Evolutionary conservation across 1,140 invertebrate genomes (phyloP), one percentile per base, ranked within the genome.

Genomic region (Drosophila eugracilis): DNA sequence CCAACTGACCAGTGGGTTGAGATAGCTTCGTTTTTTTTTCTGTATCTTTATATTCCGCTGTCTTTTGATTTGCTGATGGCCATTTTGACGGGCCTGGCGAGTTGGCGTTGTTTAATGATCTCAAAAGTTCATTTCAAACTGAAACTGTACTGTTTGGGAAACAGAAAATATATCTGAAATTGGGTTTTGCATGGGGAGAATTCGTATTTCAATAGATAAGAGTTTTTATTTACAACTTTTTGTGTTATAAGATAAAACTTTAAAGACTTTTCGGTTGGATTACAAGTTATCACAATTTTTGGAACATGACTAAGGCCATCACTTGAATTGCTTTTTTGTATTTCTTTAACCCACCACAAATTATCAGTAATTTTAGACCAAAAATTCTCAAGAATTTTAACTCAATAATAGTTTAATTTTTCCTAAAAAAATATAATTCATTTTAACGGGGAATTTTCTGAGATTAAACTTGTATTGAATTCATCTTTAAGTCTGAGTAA

Each of bases 71-170:
- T 45, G 60, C 57, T 59, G 47, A 42, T 28, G 28, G 37, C 60
- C 60, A 63, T 63, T 63, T 63, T 63, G 63, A 66, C 12, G 58
- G 60, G 5, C 22, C 37, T 34, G 24, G 53, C 26, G 26, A 49
- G 65, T 69, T 50, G 63, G 63, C 65, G 62, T 67, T 67, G 58
- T 66, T 66, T 63, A 63, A 66, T 66, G 47, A 67, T 69, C 47
- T 21, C 10, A 69, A 67, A 44, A 67, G 28, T 21, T 12, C 32
- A 52, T 52, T 67, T 67, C 28, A 15, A 67, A 7, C 12, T 28
- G 22, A 10, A 67, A 53, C 37, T 67, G 28, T 67, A 66, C 21
- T n/a, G 4, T 2, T 10, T 4, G 1, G 1, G 9, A 21, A 19
- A n/a, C 15, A 9, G 12, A 55, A 24, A 36, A 32, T 19, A 58